Percentiles rank a stretch among this genome's conserved stretches.
Evolutionary conservation across 1,140 invertebrate genomes (phyloP).

Genomic region (Leguminivora glycinivorella): DNA sequence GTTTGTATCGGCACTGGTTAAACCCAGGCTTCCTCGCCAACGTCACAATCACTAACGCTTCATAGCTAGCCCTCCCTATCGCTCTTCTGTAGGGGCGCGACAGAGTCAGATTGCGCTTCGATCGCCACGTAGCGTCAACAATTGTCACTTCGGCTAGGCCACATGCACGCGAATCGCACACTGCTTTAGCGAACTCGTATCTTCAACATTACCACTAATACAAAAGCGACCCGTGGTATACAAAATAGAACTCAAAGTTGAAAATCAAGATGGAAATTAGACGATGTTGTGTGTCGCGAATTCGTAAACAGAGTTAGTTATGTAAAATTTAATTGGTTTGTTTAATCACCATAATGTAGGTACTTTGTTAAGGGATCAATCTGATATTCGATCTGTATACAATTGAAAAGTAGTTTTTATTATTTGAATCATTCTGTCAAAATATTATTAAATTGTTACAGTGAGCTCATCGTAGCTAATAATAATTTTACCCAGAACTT

Average conservation of each 20-base stretch:
- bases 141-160: too few species aligned
- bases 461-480: too few species aligned
- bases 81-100: too few species aligned
- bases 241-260: not conserved
- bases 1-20: slow-evolving; percentile 26
- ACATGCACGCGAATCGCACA: not conserved
- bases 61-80: too few species aligned
- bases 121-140: too few species aligned
- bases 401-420: too few species aligned
- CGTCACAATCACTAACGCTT: too few species aligned
- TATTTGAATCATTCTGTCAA: too few species aligned
- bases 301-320: slow-evolving; percentile 20
- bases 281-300: not conserved
- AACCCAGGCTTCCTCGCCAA: too few species aligned
- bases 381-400: not conserved
- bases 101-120: too few species aligned
- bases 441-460: too few species aligned
- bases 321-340: slow-evolving; percentile 25
- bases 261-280: not conserved
- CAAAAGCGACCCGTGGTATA: not conserved
- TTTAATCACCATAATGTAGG: slow-evolving; percentile 8
- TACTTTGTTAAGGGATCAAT: slow-evolving; percentile 4
- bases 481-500: too few species aligned
- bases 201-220: not conserved
- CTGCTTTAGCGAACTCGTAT: not conserved